These are phyloP conservation scores for Silurus asotus DNA, from an alignment of 2,113 vertebrate species.

Conservation along the genomic window DNA sequence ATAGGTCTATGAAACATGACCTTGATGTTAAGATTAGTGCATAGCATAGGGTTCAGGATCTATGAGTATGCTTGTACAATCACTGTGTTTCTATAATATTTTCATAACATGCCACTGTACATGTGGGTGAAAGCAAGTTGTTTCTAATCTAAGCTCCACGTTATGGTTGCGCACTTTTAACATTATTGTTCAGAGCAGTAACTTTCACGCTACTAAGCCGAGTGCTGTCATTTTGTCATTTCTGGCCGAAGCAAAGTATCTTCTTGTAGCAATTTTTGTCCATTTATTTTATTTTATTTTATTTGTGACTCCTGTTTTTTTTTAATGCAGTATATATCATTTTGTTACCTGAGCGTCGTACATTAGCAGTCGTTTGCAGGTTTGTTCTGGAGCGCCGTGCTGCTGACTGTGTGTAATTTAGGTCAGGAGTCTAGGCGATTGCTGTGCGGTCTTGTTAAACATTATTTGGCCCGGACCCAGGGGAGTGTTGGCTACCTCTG, in stretches of 20 bases:
- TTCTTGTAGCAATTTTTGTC: constrained; percentile 7
- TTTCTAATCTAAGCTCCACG: not conserved
- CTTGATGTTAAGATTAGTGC: constrained; percentile 29
- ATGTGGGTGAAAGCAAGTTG: not conserved
- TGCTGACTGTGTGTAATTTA: constrained; percentile 41
- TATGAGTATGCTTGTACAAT: not conserved
- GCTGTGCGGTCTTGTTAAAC: constrained; percentile 47
- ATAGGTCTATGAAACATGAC: constrained; percentile 20
- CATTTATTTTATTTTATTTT: not conserved
- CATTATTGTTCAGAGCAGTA: not conserved
- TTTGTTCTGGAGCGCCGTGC: constrained; percentile 19
- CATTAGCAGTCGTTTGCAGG: constrained; percentile 16
- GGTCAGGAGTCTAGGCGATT: constrained; percentile 45
- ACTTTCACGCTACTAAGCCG: not conserved
- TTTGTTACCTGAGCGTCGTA: constrained; percentile 21
- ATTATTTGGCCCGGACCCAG: constrained; percentile 38
- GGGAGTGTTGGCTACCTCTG: constrained; percentile 43
- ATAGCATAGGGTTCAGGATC: constrained; percentile 3
- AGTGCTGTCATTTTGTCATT: constrained; percentile 6
- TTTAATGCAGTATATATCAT: not conserved
- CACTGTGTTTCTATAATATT: constrained; percentile 2
- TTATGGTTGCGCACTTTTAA: not conserved
- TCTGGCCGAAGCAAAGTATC: not conserved
- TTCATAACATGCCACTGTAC: not conserved
- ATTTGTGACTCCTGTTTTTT: not conserved